A percentile compares a stretch with the other conserved stretches of the same genome.
These are phyloP conservation scores for Natrix natrix DNA, from an alignment of 2,797 vertebrate species.

Conservation along the genomic window DNA sequence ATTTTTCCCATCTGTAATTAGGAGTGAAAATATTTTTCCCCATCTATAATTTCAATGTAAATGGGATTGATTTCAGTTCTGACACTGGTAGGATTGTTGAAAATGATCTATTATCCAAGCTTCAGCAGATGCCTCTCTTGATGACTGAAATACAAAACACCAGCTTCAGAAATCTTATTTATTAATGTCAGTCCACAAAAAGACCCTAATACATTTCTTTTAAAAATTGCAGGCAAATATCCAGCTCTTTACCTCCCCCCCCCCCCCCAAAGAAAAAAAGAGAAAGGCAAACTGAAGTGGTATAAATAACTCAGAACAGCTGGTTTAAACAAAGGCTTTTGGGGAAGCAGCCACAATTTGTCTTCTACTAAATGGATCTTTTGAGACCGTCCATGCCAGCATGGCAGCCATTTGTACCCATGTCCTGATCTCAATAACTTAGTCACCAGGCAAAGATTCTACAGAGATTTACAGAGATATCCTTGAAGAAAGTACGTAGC, in stretches of 20 bases:
- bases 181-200: background rate
- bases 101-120: background rate
- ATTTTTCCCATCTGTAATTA: background rate
- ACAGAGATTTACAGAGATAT: too few species aligned
- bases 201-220: background rate
- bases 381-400: too few species aligned
- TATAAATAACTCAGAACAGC: background rate
- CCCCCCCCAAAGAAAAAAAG: background rate
- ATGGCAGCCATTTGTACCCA: too few species aligned
- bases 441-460: too few species aligned
- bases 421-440: too few species aligned
- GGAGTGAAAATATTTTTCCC: background rate
- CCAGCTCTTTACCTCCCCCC: background rate
- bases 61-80: background rate
- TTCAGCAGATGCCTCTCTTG: background rate
- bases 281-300: background rate
- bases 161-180: background rate
- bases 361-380: too few species aligned
- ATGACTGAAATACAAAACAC: background rate
- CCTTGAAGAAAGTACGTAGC: too few species aligned
- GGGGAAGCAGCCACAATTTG: background rate
- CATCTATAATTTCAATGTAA: background rate
- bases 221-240: background rate
- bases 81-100: background rate
- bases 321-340: background rate